Percentiles rank a stretch among this genome's conserved stretches.
phyloP scores from a whole-genome alignment of 1,140 invertebrate species.

The Varroa destructor region DNA sequence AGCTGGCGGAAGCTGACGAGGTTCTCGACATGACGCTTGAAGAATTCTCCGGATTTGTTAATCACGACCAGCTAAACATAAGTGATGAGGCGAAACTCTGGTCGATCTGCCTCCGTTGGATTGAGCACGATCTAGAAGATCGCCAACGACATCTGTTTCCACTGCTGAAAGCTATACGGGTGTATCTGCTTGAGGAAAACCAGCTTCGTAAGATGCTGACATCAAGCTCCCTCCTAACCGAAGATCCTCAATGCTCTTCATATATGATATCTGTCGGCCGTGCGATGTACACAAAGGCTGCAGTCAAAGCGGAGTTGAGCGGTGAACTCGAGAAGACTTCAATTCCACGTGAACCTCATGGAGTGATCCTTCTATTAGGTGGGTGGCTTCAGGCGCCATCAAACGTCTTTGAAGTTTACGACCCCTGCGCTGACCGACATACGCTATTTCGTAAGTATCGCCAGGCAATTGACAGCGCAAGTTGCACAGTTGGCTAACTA shows the following conservation, averaged over 20 bases:
- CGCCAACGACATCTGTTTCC: slow-evolving; percentile 46
- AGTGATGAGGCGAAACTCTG: slow-evolving; percentile 53
- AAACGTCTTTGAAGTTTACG: slow-evolving; percentile 17
- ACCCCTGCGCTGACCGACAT: slow-evolving; percentile 14
- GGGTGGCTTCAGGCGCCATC: slow-evolving; percentile 24
- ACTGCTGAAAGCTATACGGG: slow-evolving; percentile 51
- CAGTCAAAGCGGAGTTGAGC: slow-evolving; percentile 39
- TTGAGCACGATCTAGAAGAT: slow-evolving; percentile 44
- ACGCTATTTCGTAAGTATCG: not conserved
- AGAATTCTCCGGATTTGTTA: slow-evolving; percentile 47
- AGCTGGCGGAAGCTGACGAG: slow-evolving; percentile 36
- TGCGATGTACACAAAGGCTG: slow-evolving; percentile 40
- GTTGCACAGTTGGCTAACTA: too few species aligned
- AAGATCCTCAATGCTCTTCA: slow-evolving; percentile 36
- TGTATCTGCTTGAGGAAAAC: slow-evolving; percentile 52
- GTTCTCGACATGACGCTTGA: slow-evolving; percentile 45
- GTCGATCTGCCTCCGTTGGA: slow-evolving; percentile 52
- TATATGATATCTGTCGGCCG: slow-evolving; percentile 35
- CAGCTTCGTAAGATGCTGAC: slow-evolving; percentile 51
- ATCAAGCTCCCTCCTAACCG: slow-evolving; percentile 37
- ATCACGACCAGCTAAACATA: slow-evolving; percentile 56
- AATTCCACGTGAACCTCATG: not conserved
- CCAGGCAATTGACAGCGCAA: too few species aligned
- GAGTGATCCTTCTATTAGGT: not conserved
- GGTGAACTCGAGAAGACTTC: not conserved